Conservation (phyloP, 2,113 vertebrate genomes). For the Cyphomyrus discorhynchus region DNA sequence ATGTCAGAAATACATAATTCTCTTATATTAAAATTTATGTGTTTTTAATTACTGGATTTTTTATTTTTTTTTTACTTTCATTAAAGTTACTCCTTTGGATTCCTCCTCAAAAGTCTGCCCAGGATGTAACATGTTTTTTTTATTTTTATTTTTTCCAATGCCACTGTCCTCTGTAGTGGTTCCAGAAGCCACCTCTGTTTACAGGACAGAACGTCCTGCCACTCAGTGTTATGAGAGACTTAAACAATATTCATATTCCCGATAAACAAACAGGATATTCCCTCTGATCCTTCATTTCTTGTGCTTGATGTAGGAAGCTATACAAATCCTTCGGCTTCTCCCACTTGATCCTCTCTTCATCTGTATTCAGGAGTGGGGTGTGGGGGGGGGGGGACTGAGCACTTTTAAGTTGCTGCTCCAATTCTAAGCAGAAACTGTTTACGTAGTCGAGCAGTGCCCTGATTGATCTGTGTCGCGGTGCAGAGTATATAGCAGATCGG, state of each 20-base stretch:
- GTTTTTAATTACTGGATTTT: neutral
- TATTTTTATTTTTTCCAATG: neutral
- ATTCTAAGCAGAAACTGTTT: neutral
- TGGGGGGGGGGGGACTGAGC: neutral
- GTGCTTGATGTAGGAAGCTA: neutral
- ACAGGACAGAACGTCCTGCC: neutral
- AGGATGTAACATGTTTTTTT: neutral
- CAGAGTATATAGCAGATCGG: neutral
- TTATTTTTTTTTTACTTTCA: neutral
- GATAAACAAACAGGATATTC: neutral
- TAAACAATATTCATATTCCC: neutral
- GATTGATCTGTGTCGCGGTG: neutral
- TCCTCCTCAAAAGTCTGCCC: neutral
- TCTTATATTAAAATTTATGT: neutral
- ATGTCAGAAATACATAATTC: neutral
- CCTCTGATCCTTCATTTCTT: neutral
- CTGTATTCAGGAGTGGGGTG: neutral
- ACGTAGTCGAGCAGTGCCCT: neutral
- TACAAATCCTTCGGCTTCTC: neutral
- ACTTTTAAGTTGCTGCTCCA: neutral
- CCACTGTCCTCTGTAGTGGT: neutral
- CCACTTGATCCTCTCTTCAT: neutral
- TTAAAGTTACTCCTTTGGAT: neutral
- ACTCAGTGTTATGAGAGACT: neutral
- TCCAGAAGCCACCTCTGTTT: neutral